phyloP scores from a whole-genome alignment of 2,797 vertebrate genomes.

The Apogon hyalosoma region DNA sequence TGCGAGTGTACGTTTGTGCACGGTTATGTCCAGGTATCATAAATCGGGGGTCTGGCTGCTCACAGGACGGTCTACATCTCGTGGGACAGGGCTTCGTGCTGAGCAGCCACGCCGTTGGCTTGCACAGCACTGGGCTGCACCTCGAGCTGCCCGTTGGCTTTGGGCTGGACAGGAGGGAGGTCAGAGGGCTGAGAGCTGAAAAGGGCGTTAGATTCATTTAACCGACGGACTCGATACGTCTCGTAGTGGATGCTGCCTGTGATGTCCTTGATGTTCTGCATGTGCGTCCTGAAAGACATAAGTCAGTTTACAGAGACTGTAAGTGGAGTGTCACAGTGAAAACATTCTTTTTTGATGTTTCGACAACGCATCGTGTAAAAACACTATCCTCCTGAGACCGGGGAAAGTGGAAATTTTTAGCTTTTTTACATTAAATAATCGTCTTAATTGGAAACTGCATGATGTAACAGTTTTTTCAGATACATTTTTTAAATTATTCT shows the following conservation, averaged over 20 bases:
- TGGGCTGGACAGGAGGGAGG: slow-evolving; percentile 64
- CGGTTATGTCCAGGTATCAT: slow-evolving; percentile 41
- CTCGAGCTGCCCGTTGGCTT: slow-evolving; percentile 67
- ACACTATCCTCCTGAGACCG: no score
- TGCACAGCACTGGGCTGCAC: slow-evolving; percentile 75
- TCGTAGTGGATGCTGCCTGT: slow-evolving; percentile 97
- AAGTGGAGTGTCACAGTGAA: not conserved
- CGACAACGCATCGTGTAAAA: no score
- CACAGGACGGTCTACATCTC: slow-evolving; percentile 87
- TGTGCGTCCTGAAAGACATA: slow-evolving; percentile 89
- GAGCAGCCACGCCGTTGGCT: slow-evolving; percentile 85
- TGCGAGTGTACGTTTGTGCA: slow-evolving; percentile 36
- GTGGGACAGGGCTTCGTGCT: slow-evolving; percentile 87
- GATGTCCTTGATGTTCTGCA: slow-evolving; percentile 99
- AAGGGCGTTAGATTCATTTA: slow-evolving; percentile 89
- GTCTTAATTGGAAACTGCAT: no score
- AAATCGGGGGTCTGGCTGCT: not conserved
- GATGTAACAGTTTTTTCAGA: no score
- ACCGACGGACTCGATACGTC: slow-evolving; percentile 92
- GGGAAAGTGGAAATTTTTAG: no score
- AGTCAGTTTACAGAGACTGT: not conserved
- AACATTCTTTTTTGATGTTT: no score
- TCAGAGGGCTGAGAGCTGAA: slow-evolving; percentile 81
- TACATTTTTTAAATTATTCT: no score
- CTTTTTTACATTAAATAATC: no score